Conservation (phyloP, 2,888 invertebrate genomes). For the Volucella inanis region DNA sequence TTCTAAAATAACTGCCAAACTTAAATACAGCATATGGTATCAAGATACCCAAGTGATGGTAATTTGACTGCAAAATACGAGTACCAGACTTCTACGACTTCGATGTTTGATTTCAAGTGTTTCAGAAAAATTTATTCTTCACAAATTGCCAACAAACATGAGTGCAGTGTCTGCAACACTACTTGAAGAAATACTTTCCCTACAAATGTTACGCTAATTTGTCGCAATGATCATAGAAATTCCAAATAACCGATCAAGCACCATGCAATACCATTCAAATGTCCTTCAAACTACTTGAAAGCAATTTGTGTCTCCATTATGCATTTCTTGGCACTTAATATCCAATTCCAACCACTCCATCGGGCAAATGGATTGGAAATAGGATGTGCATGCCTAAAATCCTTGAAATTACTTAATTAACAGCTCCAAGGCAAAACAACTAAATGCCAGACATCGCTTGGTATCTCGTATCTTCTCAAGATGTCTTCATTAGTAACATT, state of each 20-base stretch:
- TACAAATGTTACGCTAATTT: constrained; percentile 39
- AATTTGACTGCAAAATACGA: too few relatives aligned
- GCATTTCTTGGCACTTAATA: constrained; percentile 39
- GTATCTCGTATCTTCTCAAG: constrained; percentile 29
- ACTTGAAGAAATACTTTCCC: constrained; percentile 13
- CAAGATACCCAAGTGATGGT: too few relatives aligned
- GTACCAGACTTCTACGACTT: too few relatives aligned
- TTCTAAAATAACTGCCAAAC: too few relatives aligned
- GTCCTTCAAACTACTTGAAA: constrained; percentile 53
- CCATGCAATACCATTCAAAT: not conserved
- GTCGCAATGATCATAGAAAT: constrained; percentile 46
- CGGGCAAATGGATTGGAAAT: not conserved
- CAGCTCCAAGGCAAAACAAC: constrained; percentile 68
- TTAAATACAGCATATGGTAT: too few relatives aligned
- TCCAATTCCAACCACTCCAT: constrained; percentile 19
- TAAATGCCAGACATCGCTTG: constrained; percentile 18
- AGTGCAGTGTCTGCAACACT: not conserved
- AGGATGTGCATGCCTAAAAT: constrained; percentile 65
- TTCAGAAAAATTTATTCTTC: too few relatives aligned
- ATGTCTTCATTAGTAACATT: constrained; percentile 74
- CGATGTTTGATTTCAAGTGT: too few relatives aligned
- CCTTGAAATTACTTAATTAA: constrained; percentile 72
- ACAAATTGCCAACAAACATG: too few relatives aligned
- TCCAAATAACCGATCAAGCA: constrained; percentile 39
- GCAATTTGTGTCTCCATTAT: constrained; percentile 62